A percentile compares a stretch with the other conserved stretches of the same genome.
These are phyloP conservation scores for Varecia variegata DNA, from an alignment of 2,797 vertebrate genomes.

Conservation along the genomic window DNA sequence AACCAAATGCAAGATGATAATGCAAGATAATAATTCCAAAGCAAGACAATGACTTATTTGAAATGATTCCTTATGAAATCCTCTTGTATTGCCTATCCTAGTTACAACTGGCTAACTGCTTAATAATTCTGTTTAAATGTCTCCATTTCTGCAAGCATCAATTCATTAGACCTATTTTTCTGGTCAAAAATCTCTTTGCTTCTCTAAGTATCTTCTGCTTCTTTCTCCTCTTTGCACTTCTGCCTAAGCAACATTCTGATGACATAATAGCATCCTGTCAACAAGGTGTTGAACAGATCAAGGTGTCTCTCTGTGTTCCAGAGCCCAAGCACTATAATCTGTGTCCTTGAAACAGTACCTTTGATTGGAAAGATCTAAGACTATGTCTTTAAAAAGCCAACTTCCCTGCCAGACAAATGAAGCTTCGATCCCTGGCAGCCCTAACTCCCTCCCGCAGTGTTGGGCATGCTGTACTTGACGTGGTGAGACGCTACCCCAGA, in stretches of 20 bases:
- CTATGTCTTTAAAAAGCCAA: conserved; percentile 6
- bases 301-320: not conserved
- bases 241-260: conserved; percentile 15
- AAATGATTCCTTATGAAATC: conserved; percentile 46
- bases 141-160: conserved; percentile 51
- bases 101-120: conserved; percentile 55
- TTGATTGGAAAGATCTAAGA: not conserved
- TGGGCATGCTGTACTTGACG: not conserved
- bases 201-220: conserved; percentile 16
- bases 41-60: conserved; percentile 49
- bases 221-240: conserved; percentile 11
- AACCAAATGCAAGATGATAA: not conserved
- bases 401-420: not conserved
- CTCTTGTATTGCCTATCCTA: conserved; percentile 43
- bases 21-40: not conserved
- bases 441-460: not conserved
- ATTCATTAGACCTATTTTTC: conserved; percentile 57
- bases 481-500: not conserved
- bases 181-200: conserved; percentile 37
- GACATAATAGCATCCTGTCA: not conserved
- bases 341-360: conserved; percentile 27
- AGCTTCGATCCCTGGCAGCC: not conserved
- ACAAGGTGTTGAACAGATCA: not conserved
- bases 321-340: not conserved
- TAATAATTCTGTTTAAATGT: conserved; percentile 44